Conservation (phyloP, 2,113 vertebrate species). For the Arvicanthis niloticus region DNA sequence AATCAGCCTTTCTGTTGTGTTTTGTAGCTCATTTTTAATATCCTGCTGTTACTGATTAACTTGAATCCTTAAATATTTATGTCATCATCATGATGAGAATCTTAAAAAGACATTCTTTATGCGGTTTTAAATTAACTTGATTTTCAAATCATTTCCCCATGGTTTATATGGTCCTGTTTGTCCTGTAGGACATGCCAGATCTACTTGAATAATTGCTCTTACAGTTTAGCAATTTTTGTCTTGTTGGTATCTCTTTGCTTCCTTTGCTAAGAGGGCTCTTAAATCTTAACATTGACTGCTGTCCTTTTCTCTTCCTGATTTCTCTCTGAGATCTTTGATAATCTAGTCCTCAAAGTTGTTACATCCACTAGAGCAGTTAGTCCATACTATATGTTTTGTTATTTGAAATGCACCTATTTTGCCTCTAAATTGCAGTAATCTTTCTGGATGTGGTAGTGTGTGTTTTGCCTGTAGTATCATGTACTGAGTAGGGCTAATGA, state of each 20-base stretch:
- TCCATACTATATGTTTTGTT: not conserved
- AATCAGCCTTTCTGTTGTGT: not conserved
- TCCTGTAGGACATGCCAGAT: not conserved
- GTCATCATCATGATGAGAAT: not conserved
- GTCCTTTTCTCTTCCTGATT: not conserved
- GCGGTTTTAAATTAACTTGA: not conserved
- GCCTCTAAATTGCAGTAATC: not conserved
- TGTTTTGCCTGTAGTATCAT: not conserved
- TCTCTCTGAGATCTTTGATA: conserved; percentile 2
- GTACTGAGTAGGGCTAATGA: not conserved
- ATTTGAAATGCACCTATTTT: not conserved
- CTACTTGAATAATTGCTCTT: not conserved
- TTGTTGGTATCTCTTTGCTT: not conserved
- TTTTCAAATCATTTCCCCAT: not conserved
- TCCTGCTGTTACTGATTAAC: not conserved
- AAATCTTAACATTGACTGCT: not conserved
- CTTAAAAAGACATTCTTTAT: not conserved
- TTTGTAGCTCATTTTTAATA: not conserved
- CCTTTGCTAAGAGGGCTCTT: not conserved
- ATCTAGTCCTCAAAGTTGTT: not conserved
- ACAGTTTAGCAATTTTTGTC: not conserved
- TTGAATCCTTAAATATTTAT: not conserved
- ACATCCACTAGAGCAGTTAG: not conserved
- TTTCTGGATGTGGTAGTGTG: not conserved
- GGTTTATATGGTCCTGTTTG: not conserved